Evolutionary conservation across 2,797 vertebrate species (phyloP), one percentile per base, ranked within the genome.

Genomic region (Leptodactylus fallax): DNA sequence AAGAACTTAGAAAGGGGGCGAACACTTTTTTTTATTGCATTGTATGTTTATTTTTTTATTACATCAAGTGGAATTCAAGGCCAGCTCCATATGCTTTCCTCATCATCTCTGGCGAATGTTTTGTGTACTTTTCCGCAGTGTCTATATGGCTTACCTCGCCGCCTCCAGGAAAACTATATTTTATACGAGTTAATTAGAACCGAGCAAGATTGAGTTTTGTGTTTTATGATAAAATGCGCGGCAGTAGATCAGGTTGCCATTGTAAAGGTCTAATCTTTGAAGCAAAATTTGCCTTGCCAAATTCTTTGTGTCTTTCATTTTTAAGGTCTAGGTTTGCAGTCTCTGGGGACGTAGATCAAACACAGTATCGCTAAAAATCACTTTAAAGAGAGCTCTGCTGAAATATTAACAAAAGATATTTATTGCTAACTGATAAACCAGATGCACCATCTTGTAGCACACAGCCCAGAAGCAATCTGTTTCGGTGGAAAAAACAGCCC

Each of bases 191-290:
- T 85, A 85, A 85, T 76, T 77, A 85, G 51, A 76, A 16, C 10
- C 27, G 12, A 77, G 83, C 69, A 77, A 85, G 83, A 74, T 21
- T 60, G 11, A 85, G 71, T 85, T 63, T 85, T 65, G 74, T 51
- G 72, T 78, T 85, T 78, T 77, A 85, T 76, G 82, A 84, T 36
- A 76, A 60, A 84, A 58, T 19, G 60, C 17, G 67, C 19, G 12
- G 47, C 78, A 80, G 53, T 60, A 69, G 77, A 86, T 86, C 85
- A 60, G 51, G 65, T 86, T 80, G 53, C 77, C 21, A 23, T 84
- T 84, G 55, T 84, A 84, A 81, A 79, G 69, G 61, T 81, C 77
- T 86, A 71, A 86, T 86, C 78, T 86, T 80, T 69, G 61, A 86
- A 80, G 85, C 63, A 69, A 56, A 55, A 81, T 72, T 21, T 9